phyloP scores from a whole-genome alignment of 2,888 invertebrate genomes.

The Leucophenga maculata region DNA sequence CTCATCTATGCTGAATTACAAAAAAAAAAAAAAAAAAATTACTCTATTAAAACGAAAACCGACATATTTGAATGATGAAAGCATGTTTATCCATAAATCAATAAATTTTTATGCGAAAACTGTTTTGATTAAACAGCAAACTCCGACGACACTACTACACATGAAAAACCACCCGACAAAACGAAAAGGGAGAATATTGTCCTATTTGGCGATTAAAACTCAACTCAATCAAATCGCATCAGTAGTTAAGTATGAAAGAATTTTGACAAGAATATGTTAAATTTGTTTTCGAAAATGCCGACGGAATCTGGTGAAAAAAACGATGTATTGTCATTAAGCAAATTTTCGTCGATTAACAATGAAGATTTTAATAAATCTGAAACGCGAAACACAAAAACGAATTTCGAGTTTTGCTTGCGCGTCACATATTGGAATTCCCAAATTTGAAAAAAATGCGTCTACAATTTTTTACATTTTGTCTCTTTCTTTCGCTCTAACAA shows the following conservation, averaged over 20 bases:
- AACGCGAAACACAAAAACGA: slow-evolving; percentile 25
- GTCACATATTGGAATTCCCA: slow-evolving; percentile 65
- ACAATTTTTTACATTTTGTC: slow-evolving; percentile 53
- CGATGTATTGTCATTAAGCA: slow-evolving; percentile 62
- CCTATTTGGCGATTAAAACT: slow-evolving; percentile 12
- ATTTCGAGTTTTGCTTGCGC: slow-evolving; percentile 53
- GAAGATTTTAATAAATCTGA: slow-evolving; percentile 23
- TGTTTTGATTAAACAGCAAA: slow-evolving; percentile 61
- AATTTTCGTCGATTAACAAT: slow-evolving; percentile 59
- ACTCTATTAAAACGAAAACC: slow-evolving; percentile 4
- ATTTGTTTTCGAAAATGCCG: too few relatives aligned
- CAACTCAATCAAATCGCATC: not conserved
- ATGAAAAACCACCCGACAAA: not conserved
- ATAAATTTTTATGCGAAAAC: slow-evolving; percentile 65
- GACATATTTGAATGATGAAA: slow-evolving; percentile 1
- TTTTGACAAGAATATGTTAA: not conserved
- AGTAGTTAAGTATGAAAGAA: slow-evolving; percentile 1
- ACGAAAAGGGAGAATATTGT: not conserved
- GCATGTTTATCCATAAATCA: slow-evolving; percentile 63
- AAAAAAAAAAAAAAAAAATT: slow-evolving; percentile 28
- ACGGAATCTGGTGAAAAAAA: slow-evolving; percentile 38
- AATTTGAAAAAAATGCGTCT: slow-evolving; percentile 53
- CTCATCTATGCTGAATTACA: not conserved
- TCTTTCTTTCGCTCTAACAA: slow-evolving; percentile 13
- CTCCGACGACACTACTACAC: slow-evolving; percentile 40